Evolutionary conservation across 2,113 vertebrate genomes (phyloP), one percentile per base, ranked within the genome.

Genomic region (Eretmochelys imbricata): DNA sequence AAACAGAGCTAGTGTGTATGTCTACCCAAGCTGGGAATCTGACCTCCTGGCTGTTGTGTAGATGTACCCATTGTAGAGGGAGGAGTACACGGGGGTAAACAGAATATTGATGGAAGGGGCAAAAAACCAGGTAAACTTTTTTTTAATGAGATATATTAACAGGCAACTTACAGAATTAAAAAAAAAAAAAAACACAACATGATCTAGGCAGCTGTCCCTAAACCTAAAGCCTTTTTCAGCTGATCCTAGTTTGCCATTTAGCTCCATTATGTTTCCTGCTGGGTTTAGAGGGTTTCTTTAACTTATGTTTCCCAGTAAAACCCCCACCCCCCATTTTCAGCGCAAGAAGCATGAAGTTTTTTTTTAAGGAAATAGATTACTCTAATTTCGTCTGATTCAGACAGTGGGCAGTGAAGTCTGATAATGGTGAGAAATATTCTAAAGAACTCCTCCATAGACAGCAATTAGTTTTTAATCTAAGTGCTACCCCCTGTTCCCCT

Each of bases 401-500:
- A 2, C 69, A 2, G 93, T 90, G 88, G 91, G 87, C 89, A 95
- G 93, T 46, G 62, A 89, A 93, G 91, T 84, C 93, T 49, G 80
- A 59, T 87, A 95, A 83, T 94, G 96, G 93, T 13, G 87, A 92
- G 89, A 76, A 51, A 76, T 92, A 84, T 94, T 97, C 95, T 94
- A 4, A 95, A 86, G 94, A 97, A 91, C 87, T 95, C 94, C 85
- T 93, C 89, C 94, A 80, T 48, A 90, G 97, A 97, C 89, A 98
- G 95, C 97, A 97, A 96, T 98, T 98, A 97, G 97, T 93, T 97
- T 97, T 97, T 98, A 96, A 97, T 94, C 79, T 69, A 27, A 83
- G 89, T 16, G 0, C 87, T 35, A 83, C 82, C 53, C 82, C 31
- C 62, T 1, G 46, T 27, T 82, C 51, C 1, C 46, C 50, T 24